These are phyloP conservation scores for Agrotis clavis DNA, from an alignment of 2,888 invertebrate species.

Conservation along the genomic window DNA sequence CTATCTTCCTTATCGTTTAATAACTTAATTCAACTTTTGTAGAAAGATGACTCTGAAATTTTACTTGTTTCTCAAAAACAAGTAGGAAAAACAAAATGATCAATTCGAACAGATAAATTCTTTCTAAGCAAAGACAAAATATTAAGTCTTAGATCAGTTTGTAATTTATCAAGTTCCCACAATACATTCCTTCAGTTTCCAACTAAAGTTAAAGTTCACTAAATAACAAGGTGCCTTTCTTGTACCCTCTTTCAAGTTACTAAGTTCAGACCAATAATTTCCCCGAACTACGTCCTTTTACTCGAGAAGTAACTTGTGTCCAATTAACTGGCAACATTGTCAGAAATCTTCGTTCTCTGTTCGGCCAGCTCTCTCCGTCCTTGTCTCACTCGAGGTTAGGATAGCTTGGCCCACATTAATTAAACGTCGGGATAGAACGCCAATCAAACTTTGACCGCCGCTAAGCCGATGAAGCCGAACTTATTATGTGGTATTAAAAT, in stretches of 20 bases:
- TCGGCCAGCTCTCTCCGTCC: constrained; percentile 69
- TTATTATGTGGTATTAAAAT: constrained; percentile 90
- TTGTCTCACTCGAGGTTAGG: constrained; percentile 79
- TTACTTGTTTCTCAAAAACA: constrained; percentile 6
- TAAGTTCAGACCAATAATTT: constrained; percentile 79
- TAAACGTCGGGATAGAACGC: constrained; percentile 88
- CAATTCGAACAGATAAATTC: neutral
- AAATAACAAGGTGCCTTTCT: constrained; percentile 72
- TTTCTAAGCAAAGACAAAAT: neutral
- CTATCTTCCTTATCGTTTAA: constrained; percentile 58
- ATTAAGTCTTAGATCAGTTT: constrained; percentile 35
- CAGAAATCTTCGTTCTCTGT: constrained; percentile 77
- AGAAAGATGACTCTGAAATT: constrained; percentile 17
- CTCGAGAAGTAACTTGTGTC: constrained; percentile 81
- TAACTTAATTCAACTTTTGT: constrained; percentile 59
- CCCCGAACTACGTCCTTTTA: constrained; percentile 78
- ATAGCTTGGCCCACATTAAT: constrained; percentile 87
- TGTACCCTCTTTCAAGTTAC: constrained; percentile 74
- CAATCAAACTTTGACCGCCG: constrained; percentile 90
- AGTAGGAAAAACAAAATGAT: constrained; percentile 8
- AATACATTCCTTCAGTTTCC: constrained; percentile 67
- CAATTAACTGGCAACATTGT: constrained; percentile 86
- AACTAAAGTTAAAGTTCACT: constrained; percentile 71
- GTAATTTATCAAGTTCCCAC: constrained; percentile 57
- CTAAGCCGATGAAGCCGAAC: constrained; percentile 88